These are phyloP conservation scores for Brachionus koreanus DNA, from an alignment of 1,140 invertebrate species.

Conservation along the genomic window DNA sequence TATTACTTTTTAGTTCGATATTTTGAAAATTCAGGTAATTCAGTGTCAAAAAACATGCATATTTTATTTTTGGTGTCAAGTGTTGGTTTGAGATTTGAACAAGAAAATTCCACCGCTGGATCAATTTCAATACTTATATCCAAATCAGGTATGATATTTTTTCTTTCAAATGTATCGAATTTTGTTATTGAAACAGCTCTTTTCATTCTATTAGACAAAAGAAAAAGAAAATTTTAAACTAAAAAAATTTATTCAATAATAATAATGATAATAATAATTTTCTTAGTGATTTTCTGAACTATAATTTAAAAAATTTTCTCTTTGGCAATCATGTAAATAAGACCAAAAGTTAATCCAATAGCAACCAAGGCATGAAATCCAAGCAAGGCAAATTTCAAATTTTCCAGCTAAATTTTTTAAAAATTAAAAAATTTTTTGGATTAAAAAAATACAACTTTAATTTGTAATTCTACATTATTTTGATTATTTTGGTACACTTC, in stretches of 20 bases:
- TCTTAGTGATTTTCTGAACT: neutral
- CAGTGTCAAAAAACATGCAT: neutral
- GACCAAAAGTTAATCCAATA: slow-evolving; percentile 18
- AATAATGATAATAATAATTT: neutral
- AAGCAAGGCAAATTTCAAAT: neutral
- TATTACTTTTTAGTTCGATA: neutral
- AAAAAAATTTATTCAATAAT: neutral
- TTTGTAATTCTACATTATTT: neutral
- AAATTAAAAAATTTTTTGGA: neutral
- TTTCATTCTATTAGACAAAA: neutral
- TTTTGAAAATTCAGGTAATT: neutral
- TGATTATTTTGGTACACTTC: neutral
- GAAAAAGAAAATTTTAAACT: neutral
- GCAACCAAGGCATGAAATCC: neutral
- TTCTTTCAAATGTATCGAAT: neutral
- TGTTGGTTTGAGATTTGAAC: neutral
- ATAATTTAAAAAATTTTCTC: slow-evolving; percentile 28
- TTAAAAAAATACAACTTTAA: neutral
- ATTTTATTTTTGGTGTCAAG: neutral
- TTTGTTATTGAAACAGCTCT: neutral
- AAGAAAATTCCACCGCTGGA: neutral
- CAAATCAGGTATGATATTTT: neutral
- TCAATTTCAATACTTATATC: neutral
- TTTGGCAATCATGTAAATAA: slow-evolving; percentile 29
- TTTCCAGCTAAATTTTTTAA: slow-evolving; percentile 10